Conservation (phyloP, 2,888 invertebrate genomes). For the Caenorhabditis panamensis region DNA sequence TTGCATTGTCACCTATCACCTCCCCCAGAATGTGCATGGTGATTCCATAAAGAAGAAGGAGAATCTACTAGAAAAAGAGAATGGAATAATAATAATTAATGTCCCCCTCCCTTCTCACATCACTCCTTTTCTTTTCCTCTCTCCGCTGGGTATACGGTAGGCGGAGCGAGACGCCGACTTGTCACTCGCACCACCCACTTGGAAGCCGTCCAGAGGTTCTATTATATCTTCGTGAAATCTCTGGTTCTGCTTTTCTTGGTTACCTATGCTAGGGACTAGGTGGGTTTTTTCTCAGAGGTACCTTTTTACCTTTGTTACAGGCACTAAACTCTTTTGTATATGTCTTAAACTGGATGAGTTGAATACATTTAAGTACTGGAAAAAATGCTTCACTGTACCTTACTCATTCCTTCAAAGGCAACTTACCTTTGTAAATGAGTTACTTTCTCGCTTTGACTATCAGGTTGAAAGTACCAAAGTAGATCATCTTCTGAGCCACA, state of each 20-base stretch:
- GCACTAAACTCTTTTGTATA: too few species aligned
- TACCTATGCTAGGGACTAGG: not conserved
- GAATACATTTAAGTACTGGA: too few species aligned
- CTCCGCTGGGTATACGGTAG: conserved; percentile 54
- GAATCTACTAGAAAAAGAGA: not conserved
- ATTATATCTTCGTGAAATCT: not conserved
- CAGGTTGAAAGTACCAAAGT: too few species aligned
- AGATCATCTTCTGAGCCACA: too few species aligned
- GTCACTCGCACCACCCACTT: conserved; percentile 56
- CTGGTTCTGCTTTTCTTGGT: too few species aligned
- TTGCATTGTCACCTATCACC: not conserved
- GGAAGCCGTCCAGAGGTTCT: not conserved
- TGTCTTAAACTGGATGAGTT: too few species aligned
- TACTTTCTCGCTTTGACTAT: too few species aligned
- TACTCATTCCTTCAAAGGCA: too few species aligned
- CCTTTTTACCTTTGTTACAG: too few species aligned
- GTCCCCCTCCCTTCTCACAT: not conserved
- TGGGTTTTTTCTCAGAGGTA: conserved; percentile 16
- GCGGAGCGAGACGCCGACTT: conserved; percentile 38
- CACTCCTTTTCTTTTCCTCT: conserved; percentile 18
- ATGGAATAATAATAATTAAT: not conserved
- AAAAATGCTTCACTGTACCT: too few species aligned
- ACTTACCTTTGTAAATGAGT: too few species aligned
- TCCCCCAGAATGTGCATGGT: not conserved
- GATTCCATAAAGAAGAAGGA: too few species aligned